Base-by-base conservation (phyloP, 2,888 invertebrate species). In the Parthenolecanium corni region DNA sequence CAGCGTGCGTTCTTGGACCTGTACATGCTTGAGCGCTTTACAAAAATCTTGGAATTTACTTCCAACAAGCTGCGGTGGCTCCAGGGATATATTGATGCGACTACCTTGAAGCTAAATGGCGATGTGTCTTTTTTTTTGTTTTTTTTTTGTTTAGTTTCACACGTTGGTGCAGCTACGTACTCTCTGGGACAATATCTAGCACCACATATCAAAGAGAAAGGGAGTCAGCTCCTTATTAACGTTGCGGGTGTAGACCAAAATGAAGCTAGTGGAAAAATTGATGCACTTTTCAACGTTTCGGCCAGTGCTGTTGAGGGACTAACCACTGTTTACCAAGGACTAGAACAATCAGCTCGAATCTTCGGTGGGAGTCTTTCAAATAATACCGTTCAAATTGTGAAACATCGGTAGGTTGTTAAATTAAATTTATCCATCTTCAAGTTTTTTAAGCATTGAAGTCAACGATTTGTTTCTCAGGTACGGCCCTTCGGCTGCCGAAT, bases 351-450 rank as follows among this genome's bases (percentile, higher is more conserved):
- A 0, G 85, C 85, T 1, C 77, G 77, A 64, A 80, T 81, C 52
- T 72, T 88, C 54, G 85, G 83, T 9, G 73, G 70, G 38, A 80
- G 75, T 70, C 72, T 88, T 23, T 80, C 84, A 54, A 76, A 83
- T 67, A 86, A 87, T 72, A 86, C 86, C 0, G 86, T 86, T 0
- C 79, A 80, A 70, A 79, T 86, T 62, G 84, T 88, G 44, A 76
- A 82, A 68, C 81, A 87, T 71, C 85, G 82, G 85, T 86, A 75
- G 74, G 77, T 46, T 51, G 40, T 42, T 21, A 31, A 51, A 54
- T 23, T 64, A 23, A 38, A 23, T 12, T 52, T 20, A 11, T 38
- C 24, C 23, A 46, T 20, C 52, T 49, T 3, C 44, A 14, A 49
- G 14, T 2, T 1, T 46, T 46, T 25, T 20, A 21, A 12, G 18